phyloP scores from a whole-genome alignment of 2,797 vertebrate genomes.

The Sphaeramia orbicularis region DNA sequence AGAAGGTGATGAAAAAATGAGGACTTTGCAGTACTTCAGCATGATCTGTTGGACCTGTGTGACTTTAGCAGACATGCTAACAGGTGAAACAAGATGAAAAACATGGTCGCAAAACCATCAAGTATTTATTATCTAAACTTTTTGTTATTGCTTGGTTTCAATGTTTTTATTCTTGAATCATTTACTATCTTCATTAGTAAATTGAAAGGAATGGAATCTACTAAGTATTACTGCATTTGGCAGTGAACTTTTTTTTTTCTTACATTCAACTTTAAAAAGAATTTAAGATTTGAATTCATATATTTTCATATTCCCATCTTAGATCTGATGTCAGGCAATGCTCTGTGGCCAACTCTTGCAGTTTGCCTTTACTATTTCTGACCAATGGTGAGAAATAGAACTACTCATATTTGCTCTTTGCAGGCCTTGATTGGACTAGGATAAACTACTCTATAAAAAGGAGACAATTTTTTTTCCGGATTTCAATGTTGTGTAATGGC shows the following conservation, averaged over 20 bases:
- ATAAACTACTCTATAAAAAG: neutral
- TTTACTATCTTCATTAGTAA: conserved; percentile 43
- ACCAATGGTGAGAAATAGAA: neutral
- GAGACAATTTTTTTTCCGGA: neutral
- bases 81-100: conserved; percentile 15
- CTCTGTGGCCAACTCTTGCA: neutral
- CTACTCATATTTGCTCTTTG: neutral
- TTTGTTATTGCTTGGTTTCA: conserved; percentile 36
- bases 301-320: conserved; percentile 5
- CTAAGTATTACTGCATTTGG: conserved; percentile 35
- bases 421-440: no score
- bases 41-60: neutral
- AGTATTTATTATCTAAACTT: conserved; percentile 70
- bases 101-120: conserved; percentile 43
- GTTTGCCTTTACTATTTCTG: conserved; percentile 1
- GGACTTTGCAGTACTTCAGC: neutral
- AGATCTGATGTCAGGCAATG: neutral
- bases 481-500: neutral
- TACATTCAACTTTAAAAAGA: conserved; percentile 14
- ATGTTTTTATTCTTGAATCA: conserved; percentile 50
- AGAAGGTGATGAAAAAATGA: conserved; percentile 87
- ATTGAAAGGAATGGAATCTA: conserved; percentile 27
- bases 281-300: conserved; percentile 8
- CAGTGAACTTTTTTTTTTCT: conserved; percentile 29
- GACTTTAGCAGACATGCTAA: conserved; percentile 33